phyloP scores from a whole-genome alignment of 92 coral and sea anemone genomes.

The Umimayanthus kanabou region DNA sequence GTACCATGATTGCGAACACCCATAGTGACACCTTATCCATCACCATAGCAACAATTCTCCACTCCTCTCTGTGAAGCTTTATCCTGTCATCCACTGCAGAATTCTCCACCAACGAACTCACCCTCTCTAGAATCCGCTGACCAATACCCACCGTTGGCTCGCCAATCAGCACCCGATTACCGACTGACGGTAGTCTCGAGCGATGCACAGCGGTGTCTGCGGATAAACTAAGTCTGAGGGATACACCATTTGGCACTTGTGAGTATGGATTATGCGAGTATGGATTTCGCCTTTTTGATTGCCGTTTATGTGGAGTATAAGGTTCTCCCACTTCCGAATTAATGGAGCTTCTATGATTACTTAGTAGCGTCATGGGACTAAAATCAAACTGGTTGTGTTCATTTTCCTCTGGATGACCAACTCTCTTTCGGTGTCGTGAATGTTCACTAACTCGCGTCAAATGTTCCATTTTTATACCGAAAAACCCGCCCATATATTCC shows the following conservation, averaged over 20 bases:
- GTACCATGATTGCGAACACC: conserved; percentile 80
- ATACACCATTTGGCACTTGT: conserved; percentile 25
- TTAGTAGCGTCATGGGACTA: conserved; percentile 15
- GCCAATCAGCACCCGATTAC: conserved; percentile 23
- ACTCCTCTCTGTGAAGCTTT: conserved; percentile 87
- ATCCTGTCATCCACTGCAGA: conserved; percentile 85
- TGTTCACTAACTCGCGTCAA: conserved; percentile 78
- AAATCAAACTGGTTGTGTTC: conserved; percentile 38
- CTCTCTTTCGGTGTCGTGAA: conserved; percentile 60
- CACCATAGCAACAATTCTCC: conserved; percentile 99
- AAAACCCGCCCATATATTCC: conserved; percentile 80
- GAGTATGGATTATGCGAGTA: conserved; percentile 32
- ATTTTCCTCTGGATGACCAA: conserved; percentile 13
- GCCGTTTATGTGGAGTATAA: conserved; percentile 26
- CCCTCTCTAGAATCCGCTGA: conserved; percentile 77
- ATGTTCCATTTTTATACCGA: conserved; percentile 87
- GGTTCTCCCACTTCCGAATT: conserved; percentile 3
- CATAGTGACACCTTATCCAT: conserved; percentile 91
- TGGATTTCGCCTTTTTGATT: not conserved
- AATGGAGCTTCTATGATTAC: not conserved
- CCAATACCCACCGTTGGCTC: conserved; percentile 65
- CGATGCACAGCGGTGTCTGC: conserved; percentile 34
- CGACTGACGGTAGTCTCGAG: conserved; percentile 35
- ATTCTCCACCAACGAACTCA: conserved; percentile 81
- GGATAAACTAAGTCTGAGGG: not conserved